A percentile compares a stretch with the other conserved stretches of the same genome.
phyloP scores from a whole-genome alignment of 2,797 vertebrate genomes.

The Lemur catta region DNA sequence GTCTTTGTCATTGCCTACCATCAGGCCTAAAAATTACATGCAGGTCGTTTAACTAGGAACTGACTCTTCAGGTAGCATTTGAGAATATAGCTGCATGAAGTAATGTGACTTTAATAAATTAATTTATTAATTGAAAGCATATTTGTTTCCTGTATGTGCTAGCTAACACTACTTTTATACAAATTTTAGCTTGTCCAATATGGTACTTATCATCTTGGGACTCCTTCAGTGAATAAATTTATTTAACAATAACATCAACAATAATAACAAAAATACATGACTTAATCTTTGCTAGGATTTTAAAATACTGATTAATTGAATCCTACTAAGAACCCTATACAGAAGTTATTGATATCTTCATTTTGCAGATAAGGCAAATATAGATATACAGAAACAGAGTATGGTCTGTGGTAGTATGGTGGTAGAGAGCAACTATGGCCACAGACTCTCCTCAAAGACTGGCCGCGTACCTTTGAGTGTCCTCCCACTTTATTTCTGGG shows the following conservation, averaged over 20 bases:
- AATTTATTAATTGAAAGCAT: neutral
- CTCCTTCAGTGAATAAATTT: neutral
- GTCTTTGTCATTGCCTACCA: neutral
- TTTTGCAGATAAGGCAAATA: neutral
- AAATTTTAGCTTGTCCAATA: neutral
- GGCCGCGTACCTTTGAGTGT: neutral
- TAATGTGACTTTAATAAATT: neutral
- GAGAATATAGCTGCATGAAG: neutral
- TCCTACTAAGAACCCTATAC: neutral
- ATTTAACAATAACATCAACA: neutral
- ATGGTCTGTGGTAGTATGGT: neutral
- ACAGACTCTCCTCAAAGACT: neutral
- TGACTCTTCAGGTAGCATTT: neutral
- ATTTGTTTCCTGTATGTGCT: neutral
- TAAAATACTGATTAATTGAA: neutral
- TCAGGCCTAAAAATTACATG: neutral
- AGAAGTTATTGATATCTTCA: neutral
- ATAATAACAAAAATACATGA: too few species aligned
- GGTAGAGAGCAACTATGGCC: neutral
- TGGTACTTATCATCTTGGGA: neutral
- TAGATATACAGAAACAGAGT: neutral
- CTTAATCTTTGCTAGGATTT: neutral
- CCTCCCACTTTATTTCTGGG: neutral
- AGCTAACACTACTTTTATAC: neutral
- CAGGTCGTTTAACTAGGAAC: neutral